phyloP scores from a whole-genome alignment of 2,888 invertebrate genomes.

The Heliothis peltigera region DNA sequence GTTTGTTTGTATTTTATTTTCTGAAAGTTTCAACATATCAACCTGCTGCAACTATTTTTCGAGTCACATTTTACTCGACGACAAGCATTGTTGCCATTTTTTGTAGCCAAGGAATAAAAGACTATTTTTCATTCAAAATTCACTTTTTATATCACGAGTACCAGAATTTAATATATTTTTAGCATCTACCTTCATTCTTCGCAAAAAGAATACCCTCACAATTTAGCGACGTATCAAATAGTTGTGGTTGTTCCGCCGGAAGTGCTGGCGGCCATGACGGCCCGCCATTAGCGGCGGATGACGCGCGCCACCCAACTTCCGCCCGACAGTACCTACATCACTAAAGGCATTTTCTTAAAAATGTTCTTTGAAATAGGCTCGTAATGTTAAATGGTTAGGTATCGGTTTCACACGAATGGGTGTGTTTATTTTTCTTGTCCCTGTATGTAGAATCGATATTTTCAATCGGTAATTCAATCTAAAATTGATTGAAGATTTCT shows the following conservation, averaged over 20 bases:
- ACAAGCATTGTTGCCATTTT: background rate
- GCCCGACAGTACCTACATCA: slow-evolving; percentile 59
- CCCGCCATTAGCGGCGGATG: slow-evolving; percentile 71
- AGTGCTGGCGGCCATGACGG: slow-evolving; percentile 68
- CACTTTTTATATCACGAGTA: background rate
- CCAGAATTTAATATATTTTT: background rate
- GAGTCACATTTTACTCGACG: too few species aligned
- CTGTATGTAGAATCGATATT: too few species aligned
- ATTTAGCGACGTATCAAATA: slow-evolving; percentile 69
- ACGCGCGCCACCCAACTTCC: slow-evolving; percentile 65
- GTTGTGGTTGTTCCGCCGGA: slow-evolving; percentile 67
- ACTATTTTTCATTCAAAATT: background rate
- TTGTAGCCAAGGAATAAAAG: background rate
- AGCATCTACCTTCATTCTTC: slow-evolving; percentile 11
- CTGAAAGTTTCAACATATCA: too few species aligned
- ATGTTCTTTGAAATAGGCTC: slow-evolving; percentile 20
- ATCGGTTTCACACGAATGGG: background rate
- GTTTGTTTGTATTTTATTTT: too few species aligned
- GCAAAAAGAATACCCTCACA: slow-evolving; percentile 50
- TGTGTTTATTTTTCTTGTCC: background rate
- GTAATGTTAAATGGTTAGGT: background rate
- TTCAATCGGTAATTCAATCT: too few species aligned
- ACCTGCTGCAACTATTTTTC: too few species aligned
- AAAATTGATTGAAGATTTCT: background rate
- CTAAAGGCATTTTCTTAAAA: slow-evolving; percentile 54